phyloP scores from a whole-genome alignment of 2,888 invertebrate genomes.

The Trypoxylon attenuatum region DNA sequence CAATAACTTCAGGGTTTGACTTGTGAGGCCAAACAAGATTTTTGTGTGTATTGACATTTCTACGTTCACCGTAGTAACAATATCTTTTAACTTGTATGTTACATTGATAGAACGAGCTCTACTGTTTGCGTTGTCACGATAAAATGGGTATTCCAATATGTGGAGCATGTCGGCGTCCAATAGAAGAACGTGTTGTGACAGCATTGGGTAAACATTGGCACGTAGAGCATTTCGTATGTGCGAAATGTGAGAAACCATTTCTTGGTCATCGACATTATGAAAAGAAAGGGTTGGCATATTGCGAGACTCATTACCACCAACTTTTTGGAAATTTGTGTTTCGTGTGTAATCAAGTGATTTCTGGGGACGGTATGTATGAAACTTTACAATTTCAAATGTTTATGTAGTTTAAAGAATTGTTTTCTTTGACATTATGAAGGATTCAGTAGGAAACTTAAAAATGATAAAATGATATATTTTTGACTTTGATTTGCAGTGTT shows the following conservation, averaged over 20 bases:
- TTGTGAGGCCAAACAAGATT: not conserved
- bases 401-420: not conserved
- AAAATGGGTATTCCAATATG: conserved; percentile 99
- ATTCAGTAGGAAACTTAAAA: not conserved
- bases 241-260: conserved; percentile 99
- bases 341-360: conserved; percentile 98
- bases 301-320: conserved; percentile 99
- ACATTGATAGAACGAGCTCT: conserved; percentile 87
- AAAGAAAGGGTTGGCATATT: conserved; percentile 98
- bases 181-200: conserved; percentile 98
- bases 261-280: conserved; percentile 99
- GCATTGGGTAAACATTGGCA: conserved; percentile 99
- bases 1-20: not conserved
- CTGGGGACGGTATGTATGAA: conserved; percentile 89
- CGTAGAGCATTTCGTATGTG: conserved; percentile 99
- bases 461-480: not conserved
- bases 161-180: conserved; percentile 98
- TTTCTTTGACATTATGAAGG: not conserved
- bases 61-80: no score
- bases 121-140: conserved; percentile 98
- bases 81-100: not conserved
- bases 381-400: not conserved
- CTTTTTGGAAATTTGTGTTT: conserved; percentile 99
- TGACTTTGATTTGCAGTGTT: conserved; percentile 86
- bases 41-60: not conserved